Evolutionary conservation across 2,797 vertebrate species (phyloP).

Genomic region (Tauraco hartlaubi): DNA sequence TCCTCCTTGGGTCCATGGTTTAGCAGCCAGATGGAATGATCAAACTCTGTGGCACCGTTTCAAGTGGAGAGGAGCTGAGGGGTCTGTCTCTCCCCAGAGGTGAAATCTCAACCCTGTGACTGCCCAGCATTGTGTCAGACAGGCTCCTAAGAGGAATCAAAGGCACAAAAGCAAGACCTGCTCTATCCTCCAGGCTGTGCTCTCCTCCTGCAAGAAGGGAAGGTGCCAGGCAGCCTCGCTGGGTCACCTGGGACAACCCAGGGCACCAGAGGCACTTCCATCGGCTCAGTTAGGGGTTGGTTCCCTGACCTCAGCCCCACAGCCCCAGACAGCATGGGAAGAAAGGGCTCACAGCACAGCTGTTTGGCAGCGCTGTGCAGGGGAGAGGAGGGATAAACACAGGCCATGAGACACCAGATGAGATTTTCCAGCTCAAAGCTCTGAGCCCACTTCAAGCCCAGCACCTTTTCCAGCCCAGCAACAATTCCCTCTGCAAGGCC

Average conservation of each 20-base stretch:
- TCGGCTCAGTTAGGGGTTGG: rapidly evolving
- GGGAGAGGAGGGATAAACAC: background rate
- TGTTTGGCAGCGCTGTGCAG: background rate
- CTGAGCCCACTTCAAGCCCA: background rate
- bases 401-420: background rate
- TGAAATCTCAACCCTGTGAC: background rate
- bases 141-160: background rate
- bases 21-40: background rate
- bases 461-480: background rate
- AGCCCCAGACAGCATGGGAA: background rate
- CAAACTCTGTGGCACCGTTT: rapidly evolving
- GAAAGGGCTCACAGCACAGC: background rate
- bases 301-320: background rate
- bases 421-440: background rate
- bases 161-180: conserved; percentile 39
- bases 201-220: background rate
- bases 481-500: background rate
- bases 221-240: background rate
- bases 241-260: background rate
- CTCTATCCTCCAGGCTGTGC: background rate
- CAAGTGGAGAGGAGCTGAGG: background rate
- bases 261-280: background rate
- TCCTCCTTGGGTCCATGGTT: background rate
- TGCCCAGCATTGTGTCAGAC: background rate
- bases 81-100: background rate